These are phyloP conservation scores for Trichonephila clavata DNA, from an alignment of 1,140 invertebrate species.

Conservation along the genomic window DNA sequence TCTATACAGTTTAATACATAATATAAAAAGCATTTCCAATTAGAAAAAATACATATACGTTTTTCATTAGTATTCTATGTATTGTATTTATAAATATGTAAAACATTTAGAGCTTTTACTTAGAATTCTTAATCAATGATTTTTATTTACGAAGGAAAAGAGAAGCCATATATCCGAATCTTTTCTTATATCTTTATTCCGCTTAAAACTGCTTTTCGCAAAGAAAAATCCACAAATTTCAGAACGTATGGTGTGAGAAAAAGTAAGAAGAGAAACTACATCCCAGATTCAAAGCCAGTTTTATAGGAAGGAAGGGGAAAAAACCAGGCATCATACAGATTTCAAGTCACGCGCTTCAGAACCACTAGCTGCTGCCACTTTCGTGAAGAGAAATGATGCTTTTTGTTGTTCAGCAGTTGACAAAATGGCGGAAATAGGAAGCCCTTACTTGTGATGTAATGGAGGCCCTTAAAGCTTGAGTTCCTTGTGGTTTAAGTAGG, in stretches of 20 bases:
- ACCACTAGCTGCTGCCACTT: slow-evolving; percentile 72
- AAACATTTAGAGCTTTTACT: too few relatives aligned
- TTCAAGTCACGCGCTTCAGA: slow-evolving; percentile 59
- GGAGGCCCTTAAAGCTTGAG: slow-evolving; percentile 63
- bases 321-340: slow-evolving; percentile 29
- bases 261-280: slow-evolving; percentile 5
- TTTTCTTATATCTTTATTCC: neutral
- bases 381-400: slow-evolving; percentile 67
- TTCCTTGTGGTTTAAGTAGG: slow-evolving; percentile 69
- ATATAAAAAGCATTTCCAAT: too few relatives aligned
- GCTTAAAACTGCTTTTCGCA: neutral
- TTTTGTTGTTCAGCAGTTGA: slow-evolving; percentile 72
- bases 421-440: slow-evolving; percentile 73
- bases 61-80: too few relatives aligned
- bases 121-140: too few relatives aligned
- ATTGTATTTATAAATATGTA: too few relatives aligned
- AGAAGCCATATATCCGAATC: neutral
- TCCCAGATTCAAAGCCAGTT: slow-evolving; percentile 42
- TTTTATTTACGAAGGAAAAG: too few relatives aligned
- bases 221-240: neutral
- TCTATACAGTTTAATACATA: too few relatives aligned
- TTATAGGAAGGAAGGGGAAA: neutral
- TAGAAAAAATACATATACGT: too few relatives aligned
- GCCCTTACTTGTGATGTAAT: slow-evolving; percentile 63
- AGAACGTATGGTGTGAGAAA: neutral